These are phyloP conservation scores for Mythimna albipuncta DNA, from an alignment of 2,888 invertebrate species.

Conservation along the genomic window DNA sequence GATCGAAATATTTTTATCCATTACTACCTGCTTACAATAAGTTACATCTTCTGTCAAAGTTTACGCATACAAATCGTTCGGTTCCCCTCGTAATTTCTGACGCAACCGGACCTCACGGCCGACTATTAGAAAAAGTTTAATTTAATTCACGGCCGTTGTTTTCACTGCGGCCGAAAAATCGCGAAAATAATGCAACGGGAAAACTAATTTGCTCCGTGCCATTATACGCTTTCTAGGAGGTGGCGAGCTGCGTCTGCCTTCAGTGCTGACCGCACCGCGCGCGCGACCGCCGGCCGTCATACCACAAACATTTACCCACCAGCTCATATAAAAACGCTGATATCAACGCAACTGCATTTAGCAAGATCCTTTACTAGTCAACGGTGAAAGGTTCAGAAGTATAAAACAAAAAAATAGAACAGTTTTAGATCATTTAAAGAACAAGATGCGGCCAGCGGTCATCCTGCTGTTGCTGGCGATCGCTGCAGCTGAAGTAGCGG, in stretches of 20 bases:
- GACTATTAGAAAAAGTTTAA: slow-evolving; percentile 72
- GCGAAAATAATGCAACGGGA: slow-evolving; percentile 77
- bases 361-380: slow-evolving; percentile 77
- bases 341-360: slow-evolving; percentile 69
- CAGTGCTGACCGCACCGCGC: slow-evolving; percentile 77
- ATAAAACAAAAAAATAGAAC: slow-evolving; percentile 83
- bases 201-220: slow-evolving; percentile 74
- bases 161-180: slow-evolving; percentile 80
- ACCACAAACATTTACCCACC: slow-evolving; percentile 75
- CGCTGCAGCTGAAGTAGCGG: slow-evolving; percentile 74
- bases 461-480: slow-evolving; percentile 76
- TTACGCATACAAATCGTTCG: slow-evolving; percentile 55
- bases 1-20: background rate
- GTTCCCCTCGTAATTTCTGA: slow-evolving; percentile 67
- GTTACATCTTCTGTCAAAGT: slow-evolving; percentile 52
- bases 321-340: slow-evolving; percentile 73
- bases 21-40: slow-evolving; percentile 29
- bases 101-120: slow-evolving; percentile 75
- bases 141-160: slow-evolving; percentile 82
- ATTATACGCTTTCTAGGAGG: slow-evolving; percentile 84
- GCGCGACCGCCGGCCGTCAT: slow-evolving; percentile 73
- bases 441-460: slow-evolving; percentile 79
- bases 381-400: slow-evolving; percentile 82
- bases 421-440: slow-evolving; percentile 72
- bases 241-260: slow-evolving; percentile 57